Evolutionary conservation across 2,113 vertebrate genomes (phyloP), one percentile per base, ranked within the genome.

Genomic region (Mobula hypostoma): DNA sequence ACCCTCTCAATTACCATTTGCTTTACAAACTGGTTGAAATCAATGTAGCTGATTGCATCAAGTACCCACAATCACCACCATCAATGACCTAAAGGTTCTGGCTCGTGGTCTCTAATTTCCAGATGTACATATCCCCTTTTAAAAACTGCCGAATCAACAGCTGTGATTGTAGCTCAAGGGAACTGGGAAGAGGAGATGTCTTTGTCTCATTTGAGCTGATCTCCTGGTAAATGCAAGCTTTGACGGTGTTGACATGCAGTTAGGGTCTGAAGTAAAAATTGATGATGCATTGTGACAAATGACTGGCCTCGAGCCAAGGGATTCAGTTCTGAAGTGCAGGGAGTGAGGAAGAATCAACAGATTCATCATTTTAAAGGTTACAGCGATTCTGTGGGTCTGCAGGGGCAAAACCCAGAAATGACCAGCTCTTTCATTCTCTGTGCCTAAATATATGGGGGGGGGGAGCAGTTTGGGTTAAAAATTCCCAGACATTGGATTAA

Each of bases 41-140:
- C 15, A 15, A 7, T 7, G 4, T 61, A 61, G 83, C 11, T 29
- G 56, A 61, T 29, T 61, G 3, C 24, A 61, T 48, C 27, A 27
- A 29, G 48, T 21, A 27, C 40, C 14, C 11, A 66, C 7, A 66
- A 66, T 66, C 63, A 74, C 14, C 14, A 29, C 76, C 76, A 9
- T 12, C 29, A 63, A 1, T 66, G 29, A 7, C 2, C 61, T n/a
- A 66, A 90, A 61, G 63, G 32, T 90, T 90, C 29, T 90, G 11
- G 85, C 85, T 29, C 66, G 83, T 63, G 17, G 66, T 61, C 85
- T 66, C 32, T 90, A 90, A 90, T 66, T 66, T 90, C 85, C 85
- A 40, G 27, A 68, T 32, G n/a, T 1, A 21, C 83, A 61, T 27
- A 24, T 11, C 48, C 11, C 61, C 61, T 90, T 90, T 90, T 32